Conservation (phyloP, 2,113 vertebrate genomes). For the Aphyosemion australe region DNA sequence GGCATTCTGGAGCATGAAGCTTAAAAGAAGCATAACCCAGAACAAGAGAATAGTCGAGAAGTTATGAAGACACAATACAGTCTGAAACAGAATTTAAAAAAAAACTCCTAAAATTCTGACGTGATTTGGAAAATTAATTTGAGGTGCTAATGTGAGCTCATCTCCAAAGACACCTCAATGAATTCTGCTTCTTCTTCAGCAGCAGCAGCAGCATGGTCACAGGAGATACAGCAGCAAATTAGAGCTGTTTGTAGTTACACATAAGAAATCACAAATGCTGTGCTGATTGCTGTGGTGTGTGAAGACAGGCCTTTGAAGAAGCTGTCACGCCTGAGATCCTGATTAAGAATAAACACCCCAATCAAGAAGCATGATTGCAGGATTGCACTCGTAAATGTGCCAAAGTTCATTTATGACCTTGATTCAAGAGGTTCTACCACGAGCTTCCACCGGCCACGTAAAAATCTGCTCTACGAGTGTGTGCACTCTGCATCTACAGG, state of each 20-base stretch:
- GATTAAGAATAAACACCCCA: conserved; percentile 65
- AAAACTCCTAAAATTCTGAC: not conserved
- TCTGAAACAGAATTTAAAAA: not conserved
- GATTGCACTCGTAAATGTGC: conserved; percentile 40
- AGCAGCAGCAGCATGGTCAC: conserved; percentile 8
- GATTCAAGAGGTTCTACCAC: conserved; percentile 7
- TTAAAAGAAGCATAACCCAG: not conserved
- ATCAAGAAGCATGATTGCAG: conserved; percentile 70
- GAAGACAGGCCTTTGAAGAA: conserved; percentile 31
- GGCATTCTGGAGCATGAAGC: not conserved
- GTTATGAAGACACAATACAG: not conserved
- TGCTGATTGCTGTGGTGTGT: conserved; percentile 52
- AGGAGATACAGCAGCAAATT: conserved; percentile 50
- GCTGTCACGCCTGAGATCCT: conserved; percentile 36
- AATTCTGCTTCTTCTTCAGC: conserved; percentile 34
- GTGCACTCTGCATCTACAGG: conserved; percentile 29
- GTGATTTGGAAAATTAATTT: conserved; percentile 36
- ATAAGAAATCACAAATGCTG: conserved; percentile 53
- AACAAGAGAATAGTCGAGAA: too few relatives aligned
- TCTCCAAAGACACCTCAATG: too few relatives aligned
- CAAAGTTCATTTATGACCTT: conserved; percentile 56
- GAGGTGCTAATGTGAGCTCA: conserved; percentile 28
- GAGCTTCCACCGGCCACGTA: conserved; percentile 37
- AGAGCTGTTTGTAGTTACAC: conserved; percentile 47
- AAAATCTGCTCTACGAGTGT: conserved; percentile 40